Percentiles rank a stretch among this genome's conserved stretches.
phyloP scores from a whole-genome alignment of 2,797 vertebrate species.

The Ispidina lecontei region DNA sequence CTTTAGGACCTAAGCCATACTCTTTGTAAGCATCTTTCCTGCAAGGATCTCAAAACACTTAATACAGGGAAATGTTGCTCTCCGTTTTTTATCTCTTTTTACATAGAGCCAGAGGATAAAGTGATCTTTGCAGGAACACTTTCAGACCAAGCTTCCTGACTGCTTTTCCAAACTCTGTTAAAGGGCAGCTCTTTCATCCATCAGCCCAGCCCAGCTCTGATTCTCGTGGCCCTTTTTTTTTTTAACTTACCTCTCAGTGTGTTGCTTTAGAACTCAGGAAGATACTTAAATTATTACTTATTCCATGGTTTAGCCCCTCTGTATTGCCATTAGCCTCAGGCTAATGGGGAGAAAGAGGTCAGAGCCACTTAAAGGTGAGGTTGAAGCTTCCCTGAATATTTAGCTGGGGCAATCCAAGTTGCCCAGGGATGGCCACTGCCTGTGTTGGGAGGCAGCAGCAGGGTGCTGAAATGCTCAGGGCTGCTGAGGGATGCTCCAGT shows the following conservation, averaged over 20 bases:
- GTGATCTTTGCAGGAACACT: neutral
- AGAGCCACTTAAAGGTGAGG: neutral
- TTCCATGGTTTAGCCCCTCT: neutral
- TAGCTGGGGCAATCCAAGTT: neutral
- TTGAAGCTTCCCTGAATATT: neutral
- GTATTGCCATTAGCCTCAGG: neutral
- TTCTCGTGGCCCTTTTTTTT: conserved; percentile 1
- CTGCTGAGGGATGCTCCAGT: neutral
- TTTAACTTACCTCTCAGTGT: neutral
- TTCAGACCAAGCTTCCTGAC: conserved; percentile 23
- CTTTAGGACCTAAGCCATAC: neutral
- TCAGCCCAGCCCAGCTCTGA: neutral
- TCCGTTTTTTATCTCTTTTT: neutral
- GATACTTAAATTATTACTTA: neutral
- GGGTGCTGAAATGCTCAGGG: neutral
- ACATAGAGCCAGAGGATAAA: conserved; percentile 12
- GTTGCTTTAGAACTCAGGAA: neutral
- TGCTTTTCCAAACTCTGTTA: neutral
- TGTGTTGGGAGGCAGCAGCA: neutral
- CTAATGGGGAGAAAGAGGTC: neutral
- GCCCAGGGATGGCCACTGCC: neutral
- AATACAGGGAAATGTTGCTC: neutral
- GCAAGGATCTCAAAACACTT: neutral
- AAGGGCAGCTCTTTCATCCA: neutral
- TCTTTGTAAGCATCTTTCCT: neutral